Conservation (phyloP, 2,113 vertebrate genomes). For the Burhinus oedicnemus region DNA sequence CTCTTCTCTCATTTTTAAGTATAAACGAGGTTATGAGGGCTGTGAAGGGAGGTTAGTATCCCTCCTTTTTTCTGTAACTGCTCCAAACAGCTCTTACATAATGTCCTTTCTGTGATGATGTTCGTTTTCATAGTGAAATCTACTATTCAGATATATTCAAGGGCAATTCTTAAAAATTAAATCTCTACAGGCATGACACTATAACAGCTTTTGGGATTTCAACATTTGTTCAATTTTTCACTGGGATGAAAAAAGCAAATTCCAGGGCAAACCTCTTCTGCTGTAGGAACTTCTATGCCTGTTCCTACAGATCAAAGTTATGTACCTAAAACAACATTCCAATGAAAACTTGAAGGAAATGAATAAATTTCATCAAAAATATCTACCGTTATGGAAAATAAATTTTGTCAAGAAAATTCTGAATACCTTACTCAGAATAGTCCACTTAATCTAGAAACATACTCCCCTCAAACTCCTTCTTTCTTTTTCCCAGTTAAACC, state of each 20-base stretch:
- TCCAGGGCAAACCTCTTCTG: background rate
- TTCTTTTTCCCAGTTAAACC: background rate
- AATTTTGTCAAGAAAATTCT: background rate
- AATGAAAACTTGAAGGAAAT: background rate
- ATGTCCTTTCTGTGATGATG: background rate
- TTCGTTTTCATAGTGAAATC: background rate
- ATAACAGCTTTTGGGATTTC: background rate
- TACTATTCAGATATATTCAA: background rate
- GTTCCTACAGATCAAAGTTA: background rate
- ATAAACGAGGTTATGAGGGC: background rate
- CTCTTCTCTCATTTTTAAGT: background rate
- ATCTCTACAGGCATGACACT: background rate
- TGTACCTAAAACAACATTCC: background rate
- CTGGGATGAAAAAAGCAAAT: background rate
- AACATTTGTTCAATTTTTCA: background rate
- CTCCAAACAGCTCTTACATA: background rate
- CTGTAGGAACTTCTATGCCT: background rate
- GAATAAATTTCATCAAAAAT: background rate
- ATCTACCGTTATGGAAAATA: background rate
- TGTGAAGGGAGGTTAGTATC: background rate
- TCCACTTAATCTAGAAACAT: background rate
- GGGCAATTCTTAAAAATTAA: background rate
- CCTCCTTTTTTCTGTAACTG: background rate
- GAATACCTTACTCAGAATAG: background rate
- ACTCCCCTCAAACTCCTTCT: background rate